Base-by-base conservation (phyloP, 2,888 invertebrate genomes). In the Scelioninae gen. 1 region DNA sequence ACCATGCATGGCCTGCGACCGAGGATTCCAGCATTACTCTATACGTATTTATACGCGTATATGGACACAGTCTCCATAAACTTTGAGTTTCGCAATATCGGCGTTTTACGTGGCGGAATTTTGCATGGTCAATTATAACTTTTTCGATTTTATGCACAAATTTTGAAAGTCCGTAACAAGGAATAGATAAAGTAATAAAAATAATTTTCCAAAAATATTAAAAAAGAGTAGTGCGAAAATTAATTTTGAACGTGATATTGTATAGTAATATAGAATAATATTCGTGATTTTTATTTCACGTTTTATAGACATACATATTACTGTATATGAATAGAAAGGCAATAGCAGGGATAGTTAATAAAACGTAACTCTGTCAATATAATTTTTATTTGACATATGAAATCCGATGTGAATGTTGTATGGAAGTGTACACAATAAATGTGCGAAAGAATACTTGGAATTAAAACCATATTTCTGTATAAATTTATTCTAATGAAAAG, bases 1-100 rank as follows among this genome's bases (percentile, higher is more conserved):
- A 58, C 40, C 69, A 79, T 75, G 83, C 79, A 85, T 81, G 84
- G 82, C 82, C 85, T 84, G 76, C 71, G 74, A 82, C 77, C 74
- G 69, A 77, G 79, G 82, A 78, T 82, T 82, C 68, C 62, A 51
- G 49, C 62, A 66, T 81, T 81, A 80, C 69, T 56, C 53, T 43
- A 31, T 62, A 51, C 49, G 53, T 38, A 74, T 69, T 31, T 78
- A 71, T 71, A 49, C 43, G 13, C 34, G 31, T 56, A 65, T 60
- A 71, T 43, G 16, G 13, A 5, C 40, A 63, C 0, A 71, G 55
- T 45, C 62, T 53, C 63, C 62, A 69, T 82, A 82, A 82, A 78
- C 49, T 78, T 32, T 29, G 29, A 47, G 47, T 58, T 65, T 82
- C 60, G 45, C 29, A 58, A 76, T 76, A 68, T 60, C 51, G 58